Percentiles rank a stretch among this genome's conserved stretches.
These are phyloP conservation scores for Enhydra lutris DNA, from an alignment of 2,113 vertebrate genomes.

Conservation along the genomic window DNA sequence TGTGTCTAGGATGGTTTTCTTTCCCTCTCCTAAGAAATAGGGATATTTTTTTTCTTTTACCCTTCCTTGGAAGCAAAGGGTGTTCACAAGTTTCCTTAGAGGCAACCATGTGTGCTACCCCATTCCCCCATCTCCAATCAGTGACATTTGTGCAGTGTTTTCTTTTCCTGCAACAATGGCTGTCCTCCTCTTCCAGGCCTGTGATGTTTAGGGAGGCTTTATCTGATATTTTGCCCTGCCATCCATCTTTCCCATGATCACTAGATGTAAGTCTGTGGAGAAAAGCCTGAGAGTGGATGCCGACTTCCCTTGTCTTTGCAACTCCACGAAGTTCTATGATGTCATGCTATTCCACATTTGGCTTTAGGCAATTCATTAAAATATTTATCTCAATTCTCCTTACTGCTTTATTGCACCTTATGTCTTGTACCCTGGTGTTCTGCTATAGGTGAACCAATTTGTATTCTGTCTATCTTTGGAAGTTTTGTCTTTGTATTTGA, in stretches of 20 bases:
- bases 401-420: not conserved
- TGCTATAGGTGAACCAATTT: not conserved
- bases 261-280: not conserved
- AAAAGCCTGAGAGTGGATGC: not conserved
- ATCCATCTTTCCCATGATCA: not conserved
- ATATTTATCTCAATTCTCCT: not conserved
- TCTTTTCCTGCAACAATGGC: not conserved
- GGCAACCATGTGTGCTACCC: not conserved
- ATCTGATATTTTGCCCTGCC: not conserved
- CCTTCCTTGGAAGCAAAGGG: not conserved
- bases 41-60: not conserved
- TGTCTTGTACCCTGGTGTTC: not conserved
- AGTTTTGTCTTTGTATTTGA: not conserved
- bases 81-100: not conserved
- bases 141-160: not conserved
- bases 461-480: not conserved
- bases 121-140: not conserved
- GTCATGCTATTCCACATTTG: not conserved
- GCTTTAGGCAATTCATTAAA: not conserved
- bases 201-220: not conserved
- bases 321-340: not conserved
- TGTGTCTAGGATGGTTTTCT: not conserved
- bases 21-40: not conserved
- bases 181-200: not conserved
- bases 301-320: not conserved